Evolutionary conservation across 1,140 invertebrate species (phyloP), one percentile per base, ranked within the genome.

Genomic region (Microplitis mediator): DNA sequence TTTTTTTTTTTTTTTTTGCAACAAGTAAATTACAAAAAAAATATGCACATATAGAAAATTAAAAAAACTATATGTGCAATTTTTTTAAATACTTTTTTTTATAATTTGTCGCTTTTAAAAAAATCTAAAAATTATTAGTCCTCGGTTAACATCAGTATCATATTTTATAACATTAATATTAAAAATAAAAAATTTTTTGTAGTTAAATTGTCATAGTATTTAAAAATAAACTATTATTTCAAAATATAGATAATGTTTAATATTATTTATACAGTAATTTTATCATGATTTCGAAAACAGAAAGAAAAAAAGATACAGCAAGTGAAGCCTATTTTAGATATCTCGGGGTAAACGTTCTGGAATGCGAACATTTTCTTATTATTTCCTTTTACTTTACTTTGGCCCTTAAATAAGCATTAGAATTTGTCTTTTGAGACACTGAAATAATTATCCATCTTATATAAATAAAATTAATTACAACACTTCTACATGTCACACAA

Each of bases 321-420:
- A n/a, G 61, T 45, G 39, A 45, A 36, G 61, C 34, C 61, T 63
- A 63, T 63, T 63, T 63, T 63, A 39, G 61, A 31, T 61, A 32
- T 13, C 31, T 60, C 58, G 61, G 61, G 61, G 32, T 36, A 63
- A 63, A 31, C 13, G 61, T 4, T 32, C 35, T n/a, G 61, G 58
- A 14, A 60, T 60, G 23, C 58, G 58, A 31, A 60, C 31, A n/a
- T 63, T 63, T 39, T 13, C 35, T 63, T 32, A 36, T 63, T 63
- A 35, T 13, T 63, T 63, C 13, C 34, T 63, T 63, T 63, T 45
- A 45, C 8, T 45, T 45, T 63, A 39, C 35, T 60, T 23, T 63
- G 61, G 61, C 61, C 61, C 61, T 63, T 63, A 63, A 63, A 63
- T 63, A 63, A 34, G 35, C 35, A 36, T 63, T 4, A 31, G 16